These are phyloP conservation scores for Drosophila repletoides DNA, from an alignment of 1,140 invertebrate genomes.

Conservation along the genomic window DNA sequence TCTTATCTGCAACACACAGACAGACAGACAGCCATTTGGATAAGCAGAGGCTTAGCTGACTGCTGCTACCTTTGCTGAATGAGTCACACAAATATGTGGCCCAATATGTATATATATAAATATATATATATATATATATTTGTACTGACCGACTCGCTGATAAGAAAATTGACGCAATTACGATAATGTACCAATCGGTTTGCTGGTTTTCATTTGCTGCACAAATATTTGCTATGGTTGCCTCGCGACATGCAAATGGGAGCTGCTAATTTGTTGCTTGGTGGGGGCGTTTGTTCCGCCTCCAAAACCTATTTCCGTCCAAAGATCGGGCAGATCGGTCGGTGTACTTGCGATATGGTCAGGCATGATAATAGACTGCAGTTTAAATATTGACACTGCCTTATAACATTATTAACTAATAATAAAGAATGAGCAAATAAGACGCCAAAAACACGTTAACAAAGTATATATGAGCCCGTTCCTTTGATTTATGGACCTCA, in stretches of 20 bases:
- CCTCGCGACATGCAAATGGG: slow-evolving; percentile 56
- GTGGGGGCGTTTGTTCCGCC: not conserved
- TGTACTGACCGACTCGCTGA: slow-evolving; percentile 13
- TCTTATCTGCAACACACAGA: not conserved
- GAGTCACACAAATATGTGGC: too few relatives aligned
- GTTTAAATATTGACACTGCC: slow-evolving; percentile 29
- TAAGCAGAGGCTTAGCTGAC: slow-evolving; percentile 10
- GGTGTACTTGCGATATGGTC: not conserved
- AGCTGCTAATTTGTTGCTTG: slow-evolving; percentile 13
- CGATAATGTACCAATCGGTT: slow-evolving; percentile 30
- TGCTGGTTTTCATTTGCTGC: slow-evolving; percentile 1
- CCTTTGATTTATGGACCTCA: slow-evolving; percentile 60
- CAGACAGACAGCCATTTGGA: slow-evolving; percentile 11
- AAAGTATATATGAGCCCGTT: slow-evolving; percentile 14
- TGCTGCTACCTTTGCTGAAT: not conserved
- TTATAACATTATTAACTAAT: slow-evolving; percentile 45
- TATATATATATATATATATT: too few relatives aligned
- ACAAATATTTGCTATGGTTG: slow-evolving; percentile 56
- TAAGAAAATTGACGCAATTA: slow-evolving; percentile 66
- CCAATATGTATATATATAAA: too few relatives aligned
- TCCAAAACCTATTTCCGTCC: too few relatives aligned
- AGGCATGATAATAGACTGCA: slow-evolving; percentile 2
- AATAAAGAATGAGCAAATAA: slow-evolving; percentile 73
- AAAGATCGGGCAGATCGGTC: not conserved
- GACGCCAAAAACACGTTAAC: slow-evolving; percentile 40